Percentiles rank a stretch among this genome's conserved stretches.
Evolutionary conservation across 2,797 vertebrate species (phyloP).

Genomic region (Pagetopsis macropterus): DNA sequence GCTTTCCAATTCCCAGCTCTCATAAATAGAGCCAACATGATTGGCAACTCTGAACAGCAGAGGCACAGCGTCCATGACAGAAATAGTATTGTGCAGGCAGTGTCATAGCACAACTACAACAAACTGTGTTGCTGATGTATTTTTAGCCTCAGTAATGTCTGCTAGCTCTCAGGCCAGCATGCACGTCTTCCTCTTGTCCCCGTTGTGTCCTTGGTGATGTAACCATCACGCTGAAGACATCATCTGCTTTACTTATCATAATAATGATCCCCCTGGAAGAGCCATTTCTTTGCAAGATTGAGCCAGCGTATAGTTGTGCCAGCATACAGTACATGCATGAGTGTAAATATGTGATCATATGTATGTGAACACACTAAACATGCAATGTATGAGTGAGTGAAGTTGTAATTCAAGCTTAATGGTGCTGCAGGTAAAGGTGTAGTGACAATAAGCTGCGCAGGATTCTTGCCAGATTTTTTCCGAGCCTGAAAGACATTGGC

Average conservation of each 20-base stretch:
- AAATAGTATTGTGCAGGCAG: neutral
- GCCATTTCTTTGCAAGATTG: conserved; percentile 15
- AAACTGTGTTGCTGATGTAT: conserved; percentile 47
- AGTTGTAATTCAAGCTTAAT: conserved; percentile 19
- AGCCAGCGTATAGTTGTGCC: neutral
- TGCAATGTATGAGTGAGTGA: conserved; percentile 7
- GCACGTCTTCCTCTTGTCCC: conserved; percentile 6
- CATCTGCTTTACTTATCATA: conserved; percentile 53
- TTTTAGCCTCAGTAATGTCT: conserved; percentile 60
- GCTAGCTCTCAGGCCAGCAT: conserved; percentile 42
- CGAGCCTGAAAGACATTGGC: conserved; percentile 41
- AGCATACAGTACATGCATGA: conserved; percentile 11
- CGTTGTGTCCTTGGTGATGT: conserved; percentile 67
- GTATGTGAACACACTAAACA: neutral
- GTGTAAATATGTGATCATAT: neutral
- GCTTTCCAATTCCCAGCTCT: neutral
- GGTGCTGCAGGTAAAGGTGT: conserved; percentile 33
- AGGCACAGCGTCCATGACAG: neutral
- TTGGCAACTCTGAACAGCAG: neutral
- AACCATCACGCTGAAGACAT: conserved; percentile 46
- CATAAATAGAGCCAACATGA: conserved; percentile 7
- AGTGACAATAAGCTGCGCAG: conserved; percentile 31
- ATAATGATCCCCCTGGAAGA: conserved; percentile 45
- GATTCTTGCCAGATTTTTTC: conserved; percentile 30
- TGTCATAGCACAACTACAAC: conserved; percentile 29